Evolutionary conservation across 2,113 vertebrate species (phyloP), one percentile per base, ranked within the genome.

Genomic region (Elachura formosa): DNA sequence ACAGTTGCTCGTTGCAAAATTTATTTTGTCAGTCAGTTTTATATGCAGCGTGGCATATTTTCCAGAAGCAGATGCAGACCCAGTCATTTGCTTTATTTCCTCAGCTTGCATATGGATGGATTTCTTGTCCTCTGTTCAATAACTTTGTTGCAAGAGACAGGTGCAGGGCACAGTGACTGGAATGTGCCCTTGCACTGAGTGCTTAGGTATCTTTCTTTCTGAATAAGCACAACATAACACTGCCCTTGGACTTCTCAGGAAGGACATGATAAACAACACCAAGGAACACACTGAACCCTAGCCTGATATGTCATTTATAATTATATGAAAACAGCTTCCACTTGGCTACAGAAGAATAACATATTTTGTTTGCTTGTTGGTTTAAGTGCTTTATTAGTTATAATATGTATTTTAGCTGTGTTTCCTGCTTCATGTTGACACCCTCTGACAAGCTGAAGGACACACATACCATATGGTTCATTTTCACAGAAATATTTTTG

Each of bases 111-210:
- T 2, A 1, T 74, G 23, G 7, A 14, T 46, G 13, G 11, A 9
- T 72, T 85, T 86, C n/a, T 64, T 45, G 11, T 58, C 31, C 6
- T 38, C 12, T 41, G 21, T 34, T 74, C 25, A 40, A 10, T 5
- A 81, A 15, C 8, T 43, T 36, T 31, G 62, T 38, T 49, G 15
- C 12, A 63, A 48, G 25, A 5, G 12, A 4, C 14, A 86, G 40
- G 6, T 48, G 28, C 3, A 33, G 49, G 12, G 28, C 29, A 12
- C 22, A 74, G 34, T 10, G 18, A 2, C 11, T 58, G 48, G 26
- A 55, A 46, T 4, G 1, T 51, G n/a, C 5, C 36, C 3, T 2
- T 20, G 41, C 16, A 14, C 18, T 46, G 15, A 0, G 0, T 36
- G 15, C 7, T 87, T 52, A 15, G 6, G 21, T 17, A 24, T 10